phyloP scores from a whole-genome alignment of 2,797 vertebrate species.

The Orientallactaga sibirica region DNA sequence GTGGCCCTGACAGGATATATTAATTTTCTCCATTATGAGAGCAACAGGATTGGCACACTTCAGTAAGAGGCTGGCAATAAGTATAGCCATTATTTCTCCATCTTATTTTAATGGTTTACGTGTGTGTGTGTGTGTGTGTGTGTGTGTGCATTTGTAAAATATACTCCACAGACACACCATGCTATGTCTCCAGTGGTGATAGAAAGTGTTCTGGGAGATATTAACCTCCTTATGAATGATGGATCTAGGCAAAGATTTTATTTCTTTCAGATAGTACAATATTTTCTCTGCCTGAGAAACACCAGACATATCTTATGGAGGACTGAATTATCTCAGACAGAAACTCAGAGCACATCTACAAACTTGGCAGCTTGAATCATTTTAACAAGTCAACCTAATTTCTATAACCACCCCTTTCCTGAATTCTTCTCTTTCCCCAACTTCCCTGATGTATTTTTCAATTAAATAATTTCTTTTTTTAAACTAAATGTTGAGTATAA shows the following conservation, averaged over 20 bases:
- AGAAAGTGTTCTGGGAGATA: constrained; percentile 77
- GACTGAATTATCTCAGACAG: constrained; percentile 64
- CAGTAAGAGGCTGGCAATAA: constrained; percentile 84
- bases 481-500: constrained; percentile 47
- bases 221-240: constrained; percentile 82
- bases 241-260: constrained; percentile 73
- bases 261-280: constrained; percentile 74
- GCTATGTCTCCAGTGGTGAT: constrained; percentile 59
- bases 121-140: constrained; percentile 86
- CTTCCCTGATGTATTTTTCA: constrained; percentile 43
- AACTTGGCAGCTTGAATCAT: constrained; percentile 58
- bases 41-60: constrained; percentile 86
- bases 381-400: constrained; percentile 66
- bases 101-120: constrained; percentile 86
- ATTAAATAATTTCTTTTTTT: constrained; percentile 56
- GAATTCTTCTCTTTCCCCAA: constrained; percentile 2
- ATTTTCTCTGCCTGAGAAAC: constrained; percentile 72
- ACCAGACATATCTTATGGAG: constrained; percentile 44
- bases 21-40: constrained; percentile 87
- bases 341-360: constrained; percentile 59
- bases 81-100: constrained; percentile 86
- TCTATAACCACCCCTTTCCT: neutral
- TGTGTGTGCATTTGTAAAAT: constrained; percentile 82
- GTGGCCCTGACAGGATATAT: constrained; percentile 86
- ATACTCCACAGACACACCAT: constrained; percentile 73